Percentiles rank a stretch among this genome's conserved stretches.
Conservation (phyloP, 2,113 vertebrate species). For the Merops nubicus region DNA sequence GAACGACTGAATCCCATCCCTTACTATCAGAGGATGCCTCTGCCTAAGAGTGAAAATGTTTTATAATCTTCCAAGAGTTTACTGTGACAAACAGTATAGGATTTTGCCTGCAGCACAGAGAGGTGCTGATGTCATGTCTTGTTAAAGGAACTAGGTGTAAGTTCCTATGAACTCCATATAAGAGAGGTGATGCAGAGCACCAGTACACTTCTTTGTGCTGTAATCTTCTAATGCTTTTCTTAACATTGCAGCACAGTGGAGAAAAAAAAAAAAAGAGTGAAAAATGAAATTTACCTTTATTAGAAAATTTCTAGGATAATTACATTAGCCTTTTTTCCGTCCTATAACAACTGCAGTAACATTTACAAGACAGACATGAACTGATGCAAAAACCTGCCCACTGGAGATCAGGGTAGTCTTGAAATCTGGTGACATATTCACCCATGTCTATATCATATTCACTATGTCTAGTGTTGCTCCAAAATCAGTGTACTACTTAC, state of each 20-base stretch:
- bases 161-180: not conserved
- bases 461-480: not conserved
- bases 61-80: not conserved
- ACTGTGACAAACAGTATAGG: accelerated
- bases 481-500: not conserved
- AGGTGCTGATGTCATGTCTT: not conserved
- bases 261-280: not conserved
- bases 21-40: not conserved
- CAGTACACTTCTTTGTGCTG: not conserved
- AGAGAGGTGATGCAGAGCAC: not conserved
- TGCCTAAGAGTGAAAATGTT: not conserved
- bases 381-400: not conserved
- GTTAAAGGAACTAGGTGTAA: not conserved
- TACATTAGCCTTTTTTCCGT: not conserved
- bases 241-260: not conserved
- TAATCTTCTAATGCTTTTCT: not conserved
- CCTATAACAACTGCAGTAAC: not conserved
- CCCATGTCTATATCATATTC: too few species aligned
- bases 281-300: not conserved
- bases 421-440: not conserved
- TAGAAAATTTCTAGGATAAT: not conserved
- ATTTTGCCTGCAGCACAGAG: not conserved
- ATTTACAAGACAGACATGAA: not conserved
- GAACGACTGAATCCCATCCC: not conserved
- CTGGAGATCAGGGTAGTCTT: not conserved